Base-by-base conservation (phyloP, 2,888 invertebrate species). In the Horisme vitalbata region DNA sequence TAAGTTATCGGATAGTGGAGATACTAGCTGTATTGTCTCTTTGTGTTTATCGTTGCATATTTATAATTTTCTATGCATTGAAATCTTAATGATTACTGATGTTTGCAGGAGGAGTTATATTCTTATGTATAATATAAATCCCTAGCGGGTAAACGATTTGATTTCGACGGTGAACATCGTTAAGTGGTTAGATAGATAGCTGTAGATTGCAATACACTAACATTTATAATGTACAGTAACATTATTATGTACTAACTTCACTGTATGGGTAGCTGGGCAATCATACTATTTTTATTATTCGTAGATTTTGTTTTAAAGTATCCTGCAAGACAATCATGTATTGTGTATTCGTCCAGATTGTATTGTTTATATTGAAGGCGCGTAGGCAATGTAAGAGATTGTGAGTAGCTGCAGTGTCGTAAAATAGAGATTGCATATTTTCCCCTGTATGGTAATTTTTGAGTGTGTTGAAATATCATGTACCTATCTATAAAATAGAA, bases 211-310 rank as follows among this genome's bases (percentile, higher is more conserved):
- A 75, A 76, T 68, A 74, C 44, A 68, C 73, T 80, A 75, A 83
- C 75, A 59, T 75, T 66, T 79, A 73, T 76, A 77, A 67, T 85
- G 85, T 86, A 85, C 87, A 86, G 85, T 86, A 84, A 83, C 35
- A 70, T 75, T 79, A 78, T 78, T 81, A 33, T 37, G 18, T 37
- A 47, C 85, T 85, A 85, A 87, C 81, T 83, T 83, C 85, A 83
- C 83, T 83, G 75, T 81, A 79, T 83, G 83, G 87, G 87, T 87
- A 87, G 87, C 83, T 86, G 87, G 87, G 85, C 86, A 86, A 87
- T 84, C 85, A 71, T 83, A 83, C 78, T 85, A 81, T 81, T 82
- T 83, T 84, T 82, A 83, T 76, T 83, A 81, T 75, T 75, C 70
- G 71, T 79, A 79, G 71, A 48, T 76, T 75, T 76, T 75, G 68